A percentile compares a stretch with the other conserved stretches of the same genome.
Evolutionary conservation across 2,797 vertebrate genomes (phyloP).

Genomic region (Pangasius sanitwongsei): DNA sequence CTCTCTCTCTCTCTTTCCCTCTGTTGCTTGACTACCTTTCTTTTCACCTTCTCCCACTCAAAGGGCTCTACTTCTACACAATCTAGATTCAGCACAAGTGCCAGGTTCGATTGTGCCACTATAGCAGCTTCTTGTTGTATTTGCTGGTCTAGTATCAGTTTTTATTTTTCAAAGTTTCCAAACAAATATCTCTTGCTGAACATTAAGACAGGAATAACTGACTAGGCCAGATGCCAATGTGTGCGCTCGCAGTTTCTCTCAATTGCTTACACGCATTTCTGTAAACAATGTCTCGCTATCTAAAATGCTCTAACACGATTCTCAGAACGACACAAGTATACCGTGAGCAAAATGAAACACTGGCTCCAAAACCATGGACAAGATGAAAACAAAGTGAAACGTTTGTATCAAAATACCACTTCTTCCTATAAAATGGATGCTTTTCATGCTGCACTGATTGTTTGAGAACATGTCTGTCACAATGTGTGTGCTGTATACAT

Average conservation of each 20-base stretch:
- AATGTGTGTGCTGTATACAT: background rate
- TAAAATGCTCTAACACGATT: background rate
- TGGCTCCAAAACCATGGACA: background rate
- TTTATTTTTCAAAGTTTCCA: conserved; percentile 5
- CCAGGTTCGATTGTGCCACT: background rate
- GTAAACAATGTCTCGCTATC: conserved; percentile 6
- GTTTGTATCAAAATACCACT: background rate
- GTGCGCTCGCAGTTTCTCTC: conserved; percentile 4
- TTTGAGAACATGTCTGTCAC: background rate
- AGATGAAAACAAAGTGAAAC: background rate
- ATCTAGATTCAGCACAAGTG: background rate
- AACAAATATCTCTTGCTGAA: background rate
- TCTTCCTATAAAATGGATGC: background rate
- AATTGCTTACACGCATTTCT: background rate
- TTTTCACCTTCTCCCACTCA: conserved; percentile 14
- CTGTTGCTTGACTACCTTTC: conserved; percentile 18
- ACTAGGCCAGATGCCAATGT: conserved; percentile 18
- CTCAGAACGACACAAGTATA: background rate
- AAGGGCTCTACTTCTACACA: background rate
- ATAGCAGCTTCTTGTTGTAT: background rate
- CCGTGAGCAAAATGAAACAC: background rate
- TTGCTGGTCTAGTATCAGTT: background rate
- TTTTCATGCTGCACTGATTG: background rate
- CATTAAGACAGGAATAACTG: background rate
- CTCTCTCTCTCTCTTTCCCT: background rate